These are phyloP conservation scores for Mirounga angustirostris DNA, from an alignment of 2,113 vertebrate species.

Conservation along the genomic window DNA sequence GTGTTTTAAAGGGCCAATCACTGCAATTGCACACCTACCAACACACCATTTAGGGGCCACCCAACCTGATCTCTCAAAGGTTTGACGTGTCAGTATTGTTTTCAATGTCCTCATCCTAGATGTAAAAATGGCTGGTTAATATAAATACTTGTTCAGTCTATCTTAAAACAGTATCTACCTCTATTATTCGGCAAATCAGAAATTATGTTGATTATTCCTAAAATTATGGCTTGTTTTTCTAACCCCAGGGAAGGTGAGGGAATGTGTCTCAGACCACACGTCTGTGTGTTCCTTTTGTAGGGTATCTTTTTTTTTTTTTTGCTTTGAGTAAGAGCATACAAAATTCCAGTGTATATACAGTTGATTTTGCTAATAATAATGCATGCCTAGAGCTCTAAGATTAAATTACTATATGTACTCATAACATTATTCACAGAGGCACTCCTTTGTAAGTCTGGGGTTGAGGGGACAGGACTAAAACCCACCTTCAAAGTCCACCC, in stretches of 20 bases:
- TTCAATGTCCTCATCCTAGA: neutral
- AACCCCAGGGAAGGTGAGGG: neutral
- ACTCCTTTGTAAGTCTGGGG: neutral
- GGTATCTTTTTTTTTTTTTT: neutral
- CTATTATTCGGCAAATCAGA: neutral
- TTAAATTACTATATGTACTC: neutral
- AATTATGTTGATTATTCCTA: neutral
- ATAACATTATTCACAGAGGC: neutral
- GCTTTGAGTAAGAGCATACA: neutral
- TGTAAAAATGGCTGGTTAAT: neutral
- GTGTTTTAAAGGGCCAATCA: neutral
- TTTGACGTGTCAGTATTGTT: neutral
- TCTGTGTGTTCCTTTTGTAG: neutral
- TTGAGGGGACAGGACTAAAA: neutral
- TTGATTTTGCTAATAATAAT: neutral
- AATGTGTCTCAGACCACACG: neutral
- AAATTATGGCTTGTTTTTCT: conserved; percentile 9
- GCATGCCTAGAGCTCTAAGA: neutral
- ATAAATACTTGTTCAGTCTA: neutral
- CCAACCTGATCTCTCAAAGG: neutral
- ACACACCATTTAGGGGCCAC: neutral
- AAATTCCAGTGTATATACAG: neutral
- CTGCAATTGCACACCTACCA: neutral
- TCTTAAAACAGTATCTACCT: neutral
- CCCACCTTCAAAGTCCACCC: neutral